Evolutionary conservation across 1,140 invertebrate genomes (phyloP).

Genomic region (Bathynomus jamesi): DNA sequence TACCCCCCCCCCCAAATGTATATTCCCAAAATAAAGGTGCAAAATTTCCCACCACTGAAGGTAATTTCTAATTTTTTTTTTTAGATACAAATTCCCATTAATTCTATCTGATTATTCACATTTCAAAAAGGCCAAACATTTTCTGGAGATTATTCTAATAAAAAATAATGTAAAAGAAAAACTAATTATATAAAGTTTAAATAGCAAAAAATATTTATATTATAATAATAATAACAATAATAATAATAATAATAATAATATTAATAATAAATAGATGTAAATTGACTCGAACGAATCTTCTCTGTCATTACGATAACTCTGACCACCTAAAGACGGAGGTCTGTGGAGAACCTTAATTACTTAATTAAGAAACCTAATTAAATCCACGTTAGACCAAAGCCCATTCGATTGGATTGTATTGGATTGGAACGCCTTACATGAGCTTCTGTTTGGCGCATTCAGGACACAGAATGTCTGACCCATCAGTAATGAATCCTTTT

Average conservation of each 20-base stretch:
- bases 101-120: not conserved
- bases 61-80: not conserved
- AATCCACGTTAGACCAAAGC: not conserved
- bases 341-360: not conserved
- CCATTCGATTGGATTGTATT: not conserved
- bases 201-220: not conserved
- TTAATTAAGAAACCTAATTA: not conserved
- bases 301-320: too few species aligned
- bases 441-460: slow-evolving; percentile 96
- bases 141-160: not conserved
- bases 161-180: not conserved
- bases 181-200: not conserved
- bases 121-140: not conserved
- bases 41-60: too few species aligned
- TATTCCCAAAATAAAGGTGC: too few species aligned
- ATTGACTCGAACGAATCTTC: too few species aligned
- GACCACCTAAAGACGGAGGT: not conserved
- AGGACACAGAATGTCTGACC: slow-evolving; percentile 92
- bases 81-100: not conserved
- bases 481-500: slow-evolving; percentile 97
- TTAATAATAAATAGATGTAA: not conserved
- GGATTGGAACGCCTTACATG: slow-evolving; percentile 46
- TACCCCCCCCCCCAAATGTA: too few species aligned
- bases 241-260: slow-evolving; percentile 3
- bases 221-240: not conserved